Base-by-base conservation (phyloP, 2,888 invertebrate species). In the Sarcophaga carnaria region DNA sequence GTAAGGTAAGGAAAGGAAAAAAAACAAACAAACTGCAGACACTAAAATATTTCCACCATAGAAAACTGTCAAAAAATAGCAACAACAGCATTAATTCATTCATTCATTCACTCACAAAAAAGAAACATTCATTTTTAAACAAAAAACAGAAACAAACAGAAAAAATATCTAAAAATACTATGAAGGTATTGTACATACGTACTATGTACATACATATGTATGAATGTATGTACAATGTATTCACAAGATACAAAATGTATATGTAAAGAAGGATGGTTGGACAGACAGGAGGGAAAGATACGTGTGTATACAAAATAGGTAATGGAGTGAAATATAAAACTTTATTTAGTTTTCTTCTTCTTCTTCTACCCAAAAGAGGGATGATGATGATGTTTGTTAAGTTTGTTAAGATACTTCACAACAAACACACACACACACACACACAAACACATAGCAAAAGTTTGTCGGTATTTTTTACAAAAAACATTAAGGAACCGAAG, bases 11-110 rank as follows among this genome's bases (percentile, higher is more conserved):
- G 45, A 37, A 82, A 71, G n/a, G 79, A 71, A 64, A 45, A 72
- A n/a, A 75, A 17, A 67, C 54, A 78, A 64, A 63, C 10, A 69
- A 78, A 66, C 69, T 80, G 74, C 82, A 87, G 83, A 80, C 81
- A 82, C 49, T 72, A 47, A 74, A 80, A 78, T 78, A 83, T 85
- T 71, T 72, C 27, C 80, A 72, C 80, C 80, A 80, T 85, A 85
- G 82, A 83, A 85, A 88, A 80, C 90, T 91, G 91, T 92, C 92
- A 91, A 89, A 90, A 90, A 90, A 90, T 89, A 90, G 90, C 91
- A 90, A 90, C 91, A 89, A 90, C 89, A 90, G 89, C 92, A 92
- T 92, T 92, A 92, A 91, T 91, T 91, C 91, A 22, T 11, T 27
- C 76, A 60, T 66, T 27, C 76, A 60, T 66, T 66, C 75, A 66